phyloP scores from a whole-genome alignment of 23 tunicate species.

The Diplosoma virens region DNA sequence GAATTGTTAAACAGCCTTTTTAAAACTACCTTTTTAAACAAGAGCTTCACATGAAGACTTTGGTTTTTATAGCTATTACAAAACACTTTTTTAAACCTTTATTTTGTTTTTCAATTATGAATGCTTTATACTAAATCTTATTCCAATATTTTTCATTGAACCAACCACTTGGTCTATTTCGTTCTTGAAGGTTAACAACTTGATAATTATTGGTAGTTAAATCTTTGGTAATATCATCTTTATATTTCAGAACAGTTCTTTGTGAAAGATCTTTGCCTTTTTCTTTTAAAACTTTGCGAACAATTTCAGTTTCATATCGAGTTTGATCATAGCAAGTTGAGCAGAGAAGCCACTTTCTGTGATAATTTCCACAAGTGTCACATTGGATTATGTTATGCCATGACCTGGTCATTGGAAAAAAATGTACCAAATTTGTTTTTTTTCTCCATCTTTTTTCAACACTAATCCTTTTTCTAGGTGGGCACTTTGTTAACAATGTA shows the following conservation, averaged over 20 bases:
- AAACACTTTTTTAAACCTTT: not conserved
- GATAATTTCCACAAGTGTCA: conserved; percentile 64
- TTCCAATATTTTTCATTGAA: conserved; percentile 70
- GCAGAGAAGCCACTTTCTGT: conserved; percentile 76
- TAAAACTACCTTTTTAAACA: not conserved
- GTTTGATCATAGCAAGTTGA: conserved; percentile 84
- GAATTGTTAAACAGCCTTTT: no score
- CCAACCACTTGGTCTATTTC: conserved; percentile 88
- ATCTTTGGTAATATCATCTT: conserved; percentile 48
- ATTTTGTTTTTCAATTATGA: not conserved
- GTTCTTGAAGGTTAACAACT: conserved; percentile 15
- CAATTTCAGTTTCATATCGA: conserved; percentile 76
- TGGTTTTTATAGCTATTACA: not conserved
- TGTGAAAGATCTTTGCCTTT: conserved; percentile 40
- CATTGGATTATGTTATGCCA: conserved; percentile 71
- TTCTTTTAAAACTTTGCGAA: conserved; percentile 45
- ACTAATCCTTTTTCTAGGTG: conserved; percentile 33
- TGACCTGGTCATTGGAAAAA: conserved; percentile 4
- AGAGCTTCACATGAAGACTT: no score
- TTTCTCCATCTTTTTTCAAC: conserved; percentile 20
- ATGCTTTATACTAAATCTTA: not conserved
- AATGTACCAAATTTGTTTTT: conserved; percentile 9
- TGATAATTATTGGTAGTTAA: not conserved
- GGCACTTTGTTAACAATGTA: not conserved
- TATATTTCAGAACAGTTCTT: conserved; percentile 68